Conservation (phyloP, 2,888 invertebrate genomes). For the Nymphalis polychloros region DNA sequence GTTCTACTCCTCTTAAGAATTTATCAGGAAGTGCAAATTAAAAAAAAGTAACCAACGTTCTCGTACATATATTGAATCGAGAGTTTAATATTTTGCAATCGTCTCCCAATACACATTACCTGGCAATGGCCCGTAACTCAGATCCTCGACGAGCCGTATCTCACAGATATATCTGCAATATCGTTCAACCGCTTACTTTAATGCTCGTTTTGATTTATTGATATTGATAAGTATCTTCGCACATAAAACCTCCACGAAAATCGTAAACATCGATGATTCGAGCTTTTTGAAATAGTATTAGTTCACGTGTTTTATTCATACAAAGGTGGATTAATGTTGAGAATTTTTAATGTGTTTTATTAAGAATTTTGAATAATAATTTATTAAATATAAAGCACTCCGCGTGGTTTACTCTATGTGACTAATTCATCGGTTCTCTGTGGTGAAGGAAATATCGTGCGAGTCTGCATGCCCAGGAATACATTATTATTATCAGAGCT, state of each 20-base stretch:
- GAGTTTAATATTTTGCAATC: neutral
- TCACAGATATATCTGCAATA: conserved; percentile 13
- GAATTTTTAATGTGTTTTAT: neutral
- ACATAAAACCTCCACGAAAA: neutral
- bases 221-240: conserved; percentile 13
- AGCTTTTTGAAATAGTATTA: neutral
- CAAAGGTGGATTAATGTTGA: too few relatives aligned
- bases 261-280: conserved; percentile 1
- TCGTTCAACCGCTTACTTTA: conserved; percentile 6
- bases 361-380: too few relatives aligned
- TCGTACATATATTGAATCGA: neutral
- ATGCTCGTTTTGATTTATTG: conserved; percentile 12
- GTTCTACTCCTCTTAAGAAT: neutral
- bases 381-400: too few relatives aligned
- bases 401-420: too few relatives aligned
- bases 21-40: neutral
- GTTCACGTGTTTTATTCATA: neutral
- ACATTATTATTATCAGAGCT: too few relatives aligned
- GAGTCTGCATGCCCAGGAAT: too few relatives aligned
- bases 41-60: neutral
- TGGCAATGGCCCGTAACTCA: conserved; percentile 6
- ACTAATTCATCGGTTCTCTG: too few relatives aligned
- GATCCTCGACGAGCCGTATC: conserved; percentile 1
- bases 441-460: too few relatives aligned
- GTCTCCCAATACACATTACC: conserved; percentile 11